Evolutionary conservation across 53 echinoderm and acorn worm species (phyloP).

Genomic region (Echinarachnius parma): DNA sequence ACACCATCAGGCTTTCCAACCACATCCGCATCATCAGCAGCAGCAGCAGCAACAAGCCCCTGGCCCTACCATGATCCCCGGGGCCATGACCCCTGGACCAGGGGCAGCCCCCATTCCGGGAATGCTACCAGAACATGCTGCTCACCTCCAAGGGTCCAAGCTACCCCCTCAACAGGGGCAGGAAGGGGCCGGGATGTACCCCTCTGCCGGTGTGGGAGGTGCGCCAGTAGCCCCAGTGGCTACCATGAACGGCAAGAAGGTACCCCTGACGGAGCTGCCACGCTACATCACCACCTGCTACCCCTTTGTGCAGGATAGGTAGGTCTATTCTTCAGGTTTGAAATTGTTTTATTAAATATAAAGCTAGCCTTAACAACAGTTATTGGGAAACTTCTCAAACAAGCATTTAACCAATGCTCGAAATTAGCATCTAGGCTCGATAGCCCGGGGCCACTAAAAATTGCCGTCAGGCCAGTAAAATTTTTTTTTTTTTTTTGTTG

Average conservation of each 20-base stretch:
- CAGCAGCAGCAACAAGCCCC: constrained; percentile 1
- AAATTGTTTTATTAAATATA: too few species aligned
- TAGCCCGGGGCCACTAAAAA: too few species aligned
- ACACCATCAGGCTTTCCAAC: background rate
- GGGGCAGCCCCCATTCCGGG: background rate
- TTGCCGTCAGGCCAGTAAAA: too few species aligned
- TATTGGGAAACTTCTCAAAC: too few species aligned
- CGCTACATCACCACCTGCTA: constrained; percentile 86
- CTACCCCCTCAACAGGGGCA: background rate
- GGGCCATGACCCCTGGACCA: background rate
- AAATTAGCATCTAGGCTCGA: too few species aligned
- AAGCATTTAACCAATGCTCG: too few species aligned
- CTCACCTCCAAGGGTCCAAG: background rate
- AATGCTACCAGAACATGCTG: background rate
- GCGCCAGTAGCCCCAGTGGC: constrained; percentile 2
- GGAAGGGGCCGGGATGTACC: background rate
- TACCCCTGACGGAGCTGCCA: constrained; percentile 74
- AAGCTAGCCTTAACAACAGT: too few species aligned
- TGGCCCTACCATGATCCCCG: background rate
- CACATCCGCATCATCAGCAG: background rate
- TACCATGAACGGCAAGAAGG: constrained; percentile 41
- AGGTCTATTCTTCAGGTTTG: background rate
- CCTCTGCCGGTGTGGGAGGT: background rate
- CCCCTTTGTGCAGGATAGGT: constrained; percentile 91
- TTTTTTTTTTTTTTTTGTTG: too few species aligned